Conservation (phyloP, 2,797 vertebrate genomes). For the Sebastes trivittatus region DNA sequence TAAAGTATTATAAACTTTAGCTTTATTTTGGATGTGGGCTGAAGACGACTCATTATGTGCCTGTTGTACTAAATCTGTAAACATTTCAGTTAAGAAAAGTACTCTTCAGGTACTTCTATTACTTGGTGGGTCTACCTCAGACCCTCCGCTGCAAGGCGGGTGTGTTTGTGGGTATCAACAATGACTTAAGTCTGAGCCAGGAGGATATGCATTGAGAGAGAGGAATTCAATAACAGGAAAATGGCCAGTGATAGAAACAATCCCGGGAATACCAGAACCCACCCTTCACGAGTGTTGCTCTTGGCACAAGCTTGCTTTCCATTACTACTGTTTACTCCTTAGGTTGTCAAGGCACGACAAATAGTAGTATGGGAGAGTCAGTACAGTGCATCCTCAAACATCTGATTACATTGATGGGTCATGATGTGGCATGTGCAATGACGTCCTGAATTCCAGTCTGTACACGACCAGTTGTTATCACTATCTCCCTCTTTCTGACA, state of each 20-base stretch:
- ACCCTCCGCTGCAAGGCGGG: constrained; percentile 36
- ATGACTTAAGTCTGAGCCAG: constrained; percentile 63
- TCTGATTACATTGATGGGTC: constrained; percentile 31
- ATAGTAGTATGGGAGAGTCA: constrained; percentile 4
- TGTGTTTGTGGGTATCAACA: constrained; percentile 68
- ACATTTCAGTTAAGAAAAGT: not conserved
- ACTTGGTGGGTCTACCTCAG: constrained; percentile 4
- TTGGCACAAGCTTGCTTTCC: constrained; percentile 72
- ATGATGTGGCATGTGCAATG: constrained; percentile 11
- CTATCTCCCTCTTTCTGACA: not conserved
- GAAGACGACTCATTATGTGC: not conserved
- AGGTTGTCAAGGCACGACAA: constrained; percentile 31
- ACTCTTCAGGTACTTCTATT: not conserved
- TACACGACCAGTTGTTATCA: not conserved
- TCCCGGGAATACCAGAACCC: constrained; percentile 82
- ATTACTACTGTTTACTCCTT: constrained; percentile 63
- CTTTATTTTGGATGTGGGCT: not conserved
- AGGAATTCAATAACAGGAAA: constrained; percentile 90
- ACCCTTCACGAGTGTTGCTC: constrained; percentile 81
- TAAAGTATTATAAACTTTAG: not conserved
- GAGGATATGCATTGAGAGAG: constrained; percentile 81
- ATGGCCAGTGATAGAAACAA: constrained; percentile 85
- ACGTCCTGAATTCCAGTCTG: constrained; percentile 3
- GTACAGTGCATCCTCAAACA: not conserved
- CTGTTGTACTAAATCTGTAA: not conserved